phyloP scores from a whole-genome alignment of 1,140 invertebrate species.

The Drosophila parvula region DNA sequence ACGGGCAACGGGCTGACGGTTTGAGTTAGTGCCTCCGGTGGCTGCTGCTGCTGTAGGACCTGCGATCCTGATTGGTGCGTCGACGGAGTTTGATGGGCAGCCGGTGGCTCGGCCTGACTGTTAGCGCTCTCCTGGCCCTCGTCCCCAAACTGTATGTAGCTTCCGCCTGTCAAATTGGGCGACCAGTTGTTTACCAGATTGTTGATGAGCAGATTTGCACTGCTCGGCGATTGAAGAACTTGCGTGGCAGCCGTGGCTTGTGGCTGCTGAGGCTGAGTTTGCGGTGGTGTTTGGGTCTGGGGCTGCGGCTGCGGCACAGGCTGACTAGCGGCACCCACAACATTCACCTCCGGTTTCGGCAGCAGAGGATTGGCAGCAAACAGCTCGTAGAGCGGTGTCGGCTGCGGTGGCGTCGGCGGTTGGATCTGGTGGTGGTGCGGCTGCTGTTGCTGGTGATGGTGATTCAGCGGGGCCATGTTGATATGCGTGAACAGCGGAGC shows the following conservation, averaged over 20 bases:
- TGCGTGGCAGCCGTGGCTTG: conserved; percentile 20
- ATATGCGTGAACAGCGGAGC: conserved; percentile 68
- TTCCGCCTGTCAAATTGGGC: conserved; percentile 91
- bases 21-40: conserved; percentile 22
- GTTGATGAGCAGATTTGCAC: conserved; percentile 86
- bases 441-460: conserved; percentile 47
- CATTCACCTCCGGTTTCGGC: conserved; percentile 66
- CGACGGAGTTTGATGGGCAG: neutral
- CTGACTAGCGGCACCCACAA: conserved; percentile 29
- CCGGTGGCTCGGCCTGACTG: conserved; percentile 18
- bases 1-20: conserved; percentile 32
- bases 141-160: conserved; percentile 91
- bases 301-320: conserved; percentile 33
- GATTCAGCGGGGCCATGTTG: conserved; percentile 65
- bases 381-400: conserved; percentile 71
- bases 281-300: conserved; percentile 20
- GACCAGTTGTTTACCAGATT: conserved; percentile 93
- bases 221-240: conserved; percentile 48
- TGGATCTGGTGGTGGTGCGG: conserved; percentile 24
- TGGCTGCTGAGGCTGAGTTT: conserved; percentile 20
- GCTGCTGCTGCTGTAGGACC: conserved; percentile 24
- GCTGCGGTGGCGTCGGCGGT: conserved; percentile 47
- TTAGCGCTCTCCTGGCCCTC: conserved; percentile 71
- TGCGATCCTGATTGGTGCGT: conserved; percentile 16
- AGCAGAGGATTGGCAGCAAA: conserved; percentile 76